A percentile compares a stretch with the other conserved stretches of the same genome.
These are phyloP conservation scores for Torymus auratus DNA, from an alignment of 2,888 invertebrate species.

Conservation along the genomic window DNA sequence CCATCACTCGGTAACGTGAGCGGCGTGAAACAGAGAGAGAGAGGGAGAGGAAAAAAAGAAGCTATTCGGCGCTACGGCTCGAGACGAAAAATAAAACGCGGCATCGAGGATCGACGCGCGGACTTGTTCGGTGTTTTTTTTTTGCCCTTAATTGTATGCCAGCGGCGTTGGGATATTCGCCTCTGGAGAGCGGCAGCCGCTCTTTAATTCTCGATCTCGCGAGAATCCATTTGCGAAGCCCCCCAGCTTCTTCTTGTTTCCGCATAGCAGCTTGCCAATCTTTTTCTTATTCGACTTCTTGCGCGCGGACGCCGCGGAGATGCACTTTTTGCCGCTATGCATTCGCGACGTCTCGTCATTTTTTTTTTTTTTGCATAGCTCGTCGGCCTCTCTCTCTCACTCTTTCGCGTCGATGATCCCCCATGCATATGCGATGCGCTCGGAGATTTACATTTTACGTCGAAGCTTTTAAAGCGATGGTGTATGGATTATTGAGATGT, in stretches of 20 bases:
- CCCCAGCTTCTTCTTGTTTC: background rate
- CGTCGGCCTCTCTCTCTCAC: slow-evolving; percentile 17
- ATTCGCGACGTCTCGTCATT: background rate
- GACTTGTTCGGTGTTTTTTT: background rate
- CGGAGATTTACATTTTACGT: slow-evolving; percentile 13
- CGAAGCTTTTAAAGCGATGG: too few relatives aligned
- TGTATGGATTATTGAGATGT: too few relatives aligned
- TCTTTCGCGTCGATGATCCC: background rate
- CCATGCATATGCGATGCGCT: background rate
- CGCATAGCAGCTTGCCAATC: too few relatives aligned
- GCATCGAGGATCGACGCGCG: slow-evolving; percentile 1
- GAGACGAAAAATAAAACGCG: background rate
- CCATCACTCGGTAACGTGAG: background rate
- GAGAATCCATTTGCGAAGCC: slow-evolving; percentile 15
- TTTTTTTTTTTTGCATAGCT: slow-evolving; percentile 3
- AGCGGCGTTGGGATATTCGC: background rate
- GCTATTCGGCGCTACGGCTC: too few relatives aligned
- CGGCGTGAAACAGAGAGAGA: background rate
- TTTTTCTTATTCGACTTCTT: background rate
- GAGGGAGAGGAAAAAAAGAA: background rate
- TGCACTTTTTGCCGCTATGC: too few relatives aligned
- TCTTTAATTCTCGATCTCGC: slow-evolving; percentile 36
- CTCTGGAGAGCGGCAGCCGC: background rate
- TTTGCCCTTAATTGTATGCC: slow-evolving; percentile 28
- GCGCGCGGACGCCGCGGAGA: too few relatives aligned